These are phyloP conservation scores for Hyposmocoma kahamanoa DNA, from an alignment of 1,140 invertebrate species.

Conservation along the genomic window DNA sequence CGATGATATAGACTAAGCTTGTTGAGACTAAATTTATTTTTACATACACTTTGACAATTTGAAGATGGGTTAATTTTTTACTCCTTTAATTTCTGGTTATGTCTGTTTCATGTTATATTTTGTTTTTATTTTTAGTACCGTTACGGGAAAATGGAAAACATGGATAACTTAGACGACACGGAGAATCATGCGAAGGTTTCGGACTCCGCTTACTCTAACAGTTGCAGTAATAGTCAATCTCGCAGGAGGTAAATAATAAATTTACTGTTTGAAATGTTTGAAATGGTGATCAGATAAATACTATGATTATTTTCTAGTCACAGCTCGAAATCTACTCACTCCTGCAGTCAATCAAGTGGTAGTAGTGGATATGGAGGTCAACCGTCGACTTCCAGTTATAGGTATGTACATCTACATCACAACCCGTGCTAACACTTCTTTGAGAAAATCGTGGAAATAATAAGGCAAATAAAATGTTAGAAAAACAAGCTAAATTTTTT, in stretches of 20 bases:
- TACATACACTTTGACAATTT: too few species aligned
- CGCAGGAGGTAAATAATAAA: constrained; percentile 77
- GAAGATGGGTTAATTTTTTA: too few species aligned
- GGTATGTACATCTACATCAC: constrained; percentile 54
- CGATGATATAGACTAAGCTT: too few species aligned
- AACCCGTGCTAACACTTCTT: too few species aligned
- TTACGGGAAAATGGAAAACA: constrained; percentile 17
- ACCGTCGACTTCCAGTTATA: constrained; percentile 74
- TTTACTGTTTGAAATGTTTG: too few species aligned
- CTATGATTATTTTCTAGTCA: constrained; percentile 77
- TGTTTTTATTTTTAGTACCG: background rate
- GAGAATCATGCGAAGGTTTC: constrained; percentile 77
- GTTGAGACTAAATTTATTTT: too few species aligned
- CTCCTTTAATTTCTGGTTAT: constrained; percentile 8
- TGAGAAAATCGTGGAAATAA: too few species aligned
- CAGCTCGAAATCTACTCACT: constrained; percentile 84
- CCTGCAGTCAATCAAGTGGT: constrained; percentile 82
- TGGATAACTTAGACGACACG: constrained; percentile 50
- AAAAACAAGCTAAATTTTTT: too few species aligned
- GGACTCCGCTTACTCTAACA: constrained; percentile 85
- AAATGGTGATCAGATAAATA: too few species aligned
- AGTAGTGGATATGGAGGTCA: constrained; percentile 85
- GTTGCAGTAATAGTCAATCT: constrained; percentile 84
- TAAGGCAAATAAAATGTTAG: too few species aligned
- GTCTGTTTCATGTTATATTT: too few species aligned